These are phyloP conservation scores for Pseudomugil tenellus DNA, from an alignment of 2,797 vertebrate species.

Conservation along the genomic window DNA sequence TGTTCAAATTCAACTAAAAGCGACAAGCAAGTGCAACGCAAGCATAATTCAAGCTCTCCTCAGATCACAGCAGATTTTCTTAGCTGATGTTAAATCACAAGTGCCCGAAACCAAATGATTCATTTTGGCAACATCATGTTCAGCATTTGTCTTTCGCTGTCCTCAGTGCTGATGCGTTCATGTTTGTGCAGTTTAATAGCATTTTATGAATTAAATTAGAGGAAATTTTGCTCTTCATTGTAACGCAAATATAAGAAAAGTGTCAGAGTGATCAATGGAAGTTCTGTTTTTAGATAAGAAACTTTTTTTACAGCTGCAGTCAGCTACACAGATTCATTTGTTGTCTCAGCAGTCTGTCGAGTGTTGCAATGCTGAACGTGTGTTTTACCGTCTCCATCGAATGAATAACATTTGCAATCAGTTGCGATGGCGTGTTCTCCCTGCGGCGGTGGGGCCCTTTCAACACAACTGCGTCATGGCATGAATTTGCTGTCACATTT, in stretches of 20 bases:
- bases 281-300: background rate
- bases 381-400: conserved; percentile 31
- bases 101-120: conserved; percentile 30
- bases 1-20: background rate
- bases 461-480: conserved; percentile 39
- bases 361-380: conserved; percentile 11
- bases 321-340: background rate
- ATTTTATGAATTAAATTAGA: background rate
- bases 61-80: conserved; percentile 39
- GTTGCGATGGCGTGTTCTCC: conserved; percentile 39
- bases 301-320: background rate
- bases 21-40: background rate
- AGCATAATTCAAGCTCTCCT: background rate
- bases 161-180: background rate
- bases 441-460: conserved; percentile 31
- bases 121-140: background rate
- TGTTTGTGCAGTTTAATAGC: background rate
- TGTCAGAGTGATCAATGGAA: background rate
- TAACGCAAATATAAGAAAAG: conserved; percentile 1
- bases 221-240: conserved; percentile 3
- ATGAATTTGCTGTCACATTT: conserved; percentile 47
- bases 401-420: conserved; percentile 41
- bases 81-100: conserved; percentile 28
- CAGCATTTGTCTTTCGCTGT: background rate
- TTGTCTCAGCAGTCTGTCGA: conserved; percentile 4